Base-by-base conservation (phyloP, 2,888 invertebrate genomes). In the Parascotia fuliginaria region DNA sequence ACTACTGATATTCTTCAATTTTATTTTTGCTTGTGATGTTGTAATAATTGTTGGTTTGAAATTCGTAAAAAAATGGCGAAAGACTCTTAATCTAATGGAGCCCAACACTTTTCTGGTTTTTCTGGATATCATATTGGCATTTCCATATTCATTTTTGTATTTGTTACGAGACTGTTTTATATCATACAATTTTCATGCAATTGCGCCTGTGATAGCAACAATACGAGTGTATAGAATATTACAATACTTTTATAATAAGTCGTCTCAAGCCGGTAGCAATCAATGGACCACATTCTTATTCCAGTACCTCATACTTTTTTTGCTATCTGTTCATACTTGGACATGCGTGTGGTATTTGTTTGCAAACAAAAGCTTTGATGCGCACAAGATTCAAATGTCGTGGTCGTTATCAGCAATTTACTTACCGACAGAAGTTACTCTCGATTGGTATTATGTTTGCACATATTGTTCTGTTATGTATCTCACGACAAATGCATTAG, bases 321-420 rank as follows among this genome's bases (percentile, higher is more conserved):
- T 91, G 32, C 53, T 92, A 12, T 83, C 87, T 19, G 85, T 89
- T 7, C 93, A 93, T 61, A 86, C 87, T 3, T 85, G 87, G 80
- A 87, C 92, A 9, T 92, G 92, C 56, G 72, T 92, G 16, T 92
- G 92, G 91, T 92, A 83, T 70, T 67, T 91, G 19, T 83, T 87
- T 67, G 82, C 92, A 0, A 83, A 87, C 52, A 82, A 75, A 70
- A 70, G 70, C 46, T 91, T 85, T 52, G 75, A 89, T 56, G 70
- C 89, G 36, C 72, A 80, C 36, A 70, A 77, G 55, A 74, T 87
- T 52, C 81, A 83, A 4, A 70, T 79, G 1, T 89, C 91, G 9
- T 92, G 92, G 92, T 81, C 91, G 1, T 55, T 79, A 9, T 75
- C 81, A 27, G 85, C 85, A n/a, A 65, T 79, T 39, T 79, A 80